Conservation (phyloP, 1,140 invertebrate species). For the Diorhabda carinulata region DNA sequence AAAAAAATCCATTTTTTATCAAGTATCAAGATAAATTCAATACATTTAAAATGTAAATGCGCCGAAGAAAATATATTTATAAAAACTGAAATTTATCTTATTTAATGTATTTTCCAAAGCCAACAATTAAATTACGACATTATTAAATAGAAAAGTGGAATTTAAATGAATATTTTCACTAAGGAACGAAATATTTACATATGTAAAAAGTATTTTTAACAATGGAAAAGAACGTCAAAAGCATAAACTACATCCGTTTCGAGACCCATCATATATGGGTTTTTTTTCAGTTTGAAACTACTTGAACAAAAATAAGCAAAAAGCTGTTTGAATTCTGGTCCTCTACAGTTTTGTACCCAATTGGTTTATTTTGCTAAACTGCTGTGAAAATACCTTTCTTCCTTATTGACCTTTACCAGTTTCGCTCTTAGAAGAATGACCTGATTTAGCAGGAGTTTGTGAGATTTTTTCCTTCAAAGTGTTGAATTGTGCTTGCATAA, state of each 20-base stretch:
- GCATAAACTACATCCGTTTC: background rate
- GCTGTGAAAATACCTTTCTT: background rate
- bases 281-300: background rate
- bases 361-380: conserved; percentile 10
- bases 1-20: too few species aligned
- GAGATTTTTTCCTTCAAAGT: conserved; percentile 40
- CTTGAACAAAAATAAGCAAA: conserved; percentile 10
- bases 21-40: too few species aligned
- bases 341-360: conserved; percentile 10
- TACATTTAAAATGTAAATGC: too few species aligned
- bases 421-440: background rate
- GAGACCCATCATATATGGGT: background rate
- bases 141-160: background rate
- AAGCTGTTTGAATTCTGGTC: conserved; percentile 8
- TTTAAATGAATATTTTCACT: background rate
- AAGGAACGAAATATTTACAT: background rate
- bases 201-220: background rate
- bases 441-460: background rate
- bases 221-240: background rate
- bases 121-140: background rate
- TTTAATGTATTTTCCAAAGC: background rate
- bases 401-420: conserved; percentile 5
- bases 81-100: background rate
- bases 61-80: too few species aligned
- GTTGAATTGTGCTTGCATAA: conserved; percentile 45